Base-by-base conservation (phyloP, 37 sponge, comb jelly and placozoan genomes). In the Theonella swinhoei region DNA sequence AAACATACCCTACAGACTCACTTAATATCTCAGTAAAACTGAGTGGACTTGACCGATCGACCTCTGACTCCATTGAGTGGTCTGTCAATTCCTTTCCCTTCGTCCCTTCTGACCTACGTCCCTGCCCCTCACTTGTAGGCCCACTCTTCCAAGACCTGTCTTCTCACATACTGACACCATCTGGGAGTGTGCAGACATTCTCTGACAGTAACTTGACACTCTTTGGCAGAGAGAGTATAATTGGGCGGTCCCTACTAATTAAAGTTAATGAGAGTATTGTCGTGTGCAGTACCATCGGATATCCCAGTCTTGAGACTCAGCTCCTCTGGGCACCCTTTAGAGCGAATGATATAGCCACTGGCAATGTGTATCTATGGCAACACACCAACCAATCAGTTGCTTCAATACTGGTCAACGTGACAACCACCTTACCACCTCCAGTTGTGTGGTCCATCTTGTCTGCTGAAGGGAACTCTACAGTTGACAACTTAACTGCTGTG, bases 201-300 rank as follows among this genome's bases (percentile, higher is more conserved):
- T 33, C 25, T 11, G 92, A 88, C 70, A 0, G 24, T 28, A 19
- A 58, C 9, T 39, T 90, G 0, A 62, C 74, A 42, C 76, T 94
- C 4, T 85, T 80, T 77, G 87, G 90, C 1, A 38, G 42, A 11
- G 22, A 86, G 66, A 87, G 84, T 72, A 84, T 95, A 29, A 71
- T 91, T 59, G 95, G 95, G 0, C 79, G 92, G 7, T 82, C 90
- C 14, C 37, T 95, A 14, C 90, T 95, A 11, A 70, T 94, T 26
- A 78, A 85, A 23, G 64, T 61, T 11, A 41, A 61, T 30, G 62
- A 76, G 28, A 39, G 41, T 35, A 1, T 47, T 17, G 43, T 75
- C 60, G 81, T 66, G 9, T 94, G 94, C 88, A 91, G 91, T 26
- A 90, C 87, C 47, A 94, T 94, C 59, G 91, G 41, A 64, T 83